These are phyloP conservation scores for Natator depressus DNA, from an alignment of 2,113 vertebrate genomes.

Conservation along the genomic window DNA sequence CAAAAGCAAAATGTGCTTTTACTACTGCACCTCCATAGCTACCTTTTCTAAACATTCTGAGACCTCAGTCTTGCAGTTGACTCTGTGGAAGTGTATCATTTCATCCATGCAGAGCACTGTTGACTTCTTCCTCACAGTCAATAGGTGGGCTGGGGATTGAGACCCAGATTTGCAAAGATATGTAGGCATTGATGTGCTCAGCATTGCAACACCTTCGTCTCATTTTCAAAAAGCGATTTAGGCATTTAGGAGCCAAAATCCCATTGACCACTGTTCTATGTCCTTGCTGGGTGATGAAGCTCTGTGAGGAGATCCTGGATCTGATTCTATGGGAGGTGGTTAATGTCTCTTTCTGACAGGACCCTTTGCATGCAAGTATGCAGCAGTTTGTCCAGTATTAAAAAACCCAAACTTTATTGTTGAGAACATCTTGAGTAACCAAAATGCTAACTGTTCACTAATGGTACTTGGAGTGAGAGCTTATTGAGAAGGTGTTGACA, in stretches of 20 bases:
- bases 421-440: background rate
- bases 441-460: background rate
- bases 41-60: too few species aligned
- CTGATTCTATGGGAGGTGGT: background rate
- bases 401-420: rapidly evolving
- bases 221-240: too few species aligned
- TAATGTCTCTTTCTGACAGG: background rate
- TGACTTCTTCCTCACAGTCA: too few species aligned
- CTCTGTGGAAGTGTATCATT: too few species aligned
- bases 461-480: background rate
- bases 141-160: too few species aligned
- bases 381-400: background rate
- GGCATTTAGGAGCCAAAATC: background rate
- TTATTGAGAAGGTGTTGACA: background rate
- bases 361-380: background rate
- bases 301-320: background rate
- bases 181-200: too few species aligned
- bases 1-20: background rate
- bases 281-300: background rate
- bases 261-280: background rate
- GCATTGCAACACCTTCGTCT: too few species aligned
- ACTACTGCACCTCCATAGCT: too few species aligned
- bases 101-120: too few species aligned
- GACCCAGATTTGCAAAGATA: too few species aligned
- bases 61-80: too few species aligned